Percentiles rank a stretch among this genome's conserved stretches.
phyloP scores from a whole-genome alignment of 2,888 invertebrate genomes.

The Bombylius major region DNA sequence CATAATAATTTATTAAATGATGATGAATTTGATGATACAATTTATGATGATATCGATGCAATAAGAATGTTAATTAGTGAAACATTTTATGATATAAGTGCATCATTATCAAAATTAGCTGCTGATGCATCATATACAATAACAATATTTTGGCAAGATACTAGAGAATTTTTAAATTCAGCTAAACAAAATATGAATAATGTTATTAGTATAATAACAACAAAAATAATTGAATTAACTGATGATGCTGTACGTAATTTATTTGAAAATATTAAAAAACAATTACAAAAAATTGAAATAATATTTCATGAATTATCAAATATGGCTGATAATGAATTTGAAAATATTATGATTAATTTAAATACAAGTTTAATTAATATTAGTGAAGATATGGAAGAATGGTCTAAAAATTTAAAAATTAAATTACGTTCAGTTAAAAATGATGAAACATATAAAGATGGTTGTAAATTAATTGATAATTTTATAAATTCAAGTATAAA shows the following conservation, averaged over 20 bases:
- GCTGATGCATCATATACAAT: background rate
- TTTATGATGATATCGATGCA: background rate
- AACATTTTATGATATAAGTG: background rate
- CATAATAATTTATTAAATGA: background rate
- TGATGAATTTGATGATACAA: background rate
- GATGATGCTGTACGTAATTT: slow-evolving; percentile 15
- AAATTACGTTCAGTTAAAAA: slow-evolving; percentile 19
- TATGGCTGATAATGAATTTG: slow-evolving; percentile 19
- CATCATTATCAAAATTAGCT: background rate
- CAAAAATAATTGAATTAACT: slow-evolving; percentile 14
- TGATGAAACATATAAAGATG: slow-evolving; percentile 16
- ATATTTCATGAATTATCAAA: slow-evolving; percentile 14
- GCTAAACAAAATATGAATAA: background rate
- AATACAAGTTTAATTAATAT: slow-evolving; percentile 23
- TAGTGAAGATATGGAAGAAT: slow-evolving; percentile 19
- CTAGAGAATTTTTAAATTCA: background rate
- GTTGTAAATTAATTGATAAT: slow-evolving; percentile 21
- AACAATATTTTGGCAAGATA: background rate
- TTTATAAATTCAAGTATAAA: slow-evolving; percentile 20
- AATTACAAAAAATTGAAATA: slow-evolving; percentile 14
- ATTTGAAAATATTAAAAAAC: slow-evolving; percentile 12
- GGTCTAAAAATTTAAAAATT: slow-evolving; percentile 19
- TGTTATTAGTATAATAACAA: slow-evolving; percentile 7
- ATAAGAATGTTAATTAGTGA: slow-evolving; percentile 1
- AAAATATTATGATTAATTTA: slow-evolving; percentile 17